A percentile compares a stretch with the other conserved stretches of the same genome.
These are phyloP conservation scores for Lamellibrachia columna DNA, from an alignment of 2,888 invertebrate species.

Conservation along the genomic window DNA sequence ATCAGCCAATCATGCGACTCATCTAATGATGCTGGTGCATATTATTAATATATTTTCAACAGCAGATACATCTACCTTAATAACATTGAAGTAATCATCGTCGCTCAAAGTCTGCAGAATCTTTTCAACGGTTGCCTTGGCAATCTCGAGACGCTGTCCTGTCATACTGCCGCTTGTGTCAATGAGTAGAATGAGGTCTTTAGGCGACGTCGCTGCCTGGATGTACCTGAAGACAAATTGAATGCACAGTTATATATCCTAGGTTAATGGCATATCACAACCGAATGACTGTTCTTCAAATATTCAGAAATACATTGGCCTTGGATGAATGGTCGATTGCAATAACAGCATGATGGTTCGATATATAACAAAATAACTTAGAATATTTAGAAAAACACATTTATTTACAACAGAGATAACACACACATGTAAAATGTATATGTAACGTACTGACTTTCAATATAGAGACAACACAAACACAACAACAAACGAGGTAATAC, in stretches of 20 bases:
- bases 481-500: not conserved
- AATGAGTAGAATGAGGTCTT: slow-evolving; percentile 93
- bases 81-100: slow-evolving; percentile 96
- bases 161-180: slow-evolving; percentile 98
- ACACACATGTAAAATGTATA: slow-evolving; percentile 22
- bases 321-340: not conserved
- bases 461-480: not conserved
- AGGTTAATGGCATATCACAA: not conserved
- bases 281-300: not conserved
- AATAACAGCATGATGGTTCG: not conserved
- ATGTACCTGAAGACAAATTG: slow-evolving; percentile 74
- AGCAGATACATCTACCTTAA: slow-evolving; percentile 69
- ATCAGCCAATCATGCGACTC: no score
- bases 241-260: not conserved
- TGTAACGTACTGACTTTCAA: not conserved
- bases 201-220: slow-evolving; percentile 96
- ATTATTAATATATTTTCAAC: not conserved
- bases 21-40: no score
- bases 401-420: no score
- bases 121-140: slow-evolving; percentile 85
- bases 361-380: not conserved
- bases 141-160: slow-evolving; percentile 89
- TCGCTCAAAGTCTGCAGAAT: slow-evolving; percentile 95
- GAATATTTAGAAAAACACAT: not conserved
- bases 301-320: not conserved